Conservation (phyloP, 2,797 vertebrate species). For the Zalophus californianus region DNA sequence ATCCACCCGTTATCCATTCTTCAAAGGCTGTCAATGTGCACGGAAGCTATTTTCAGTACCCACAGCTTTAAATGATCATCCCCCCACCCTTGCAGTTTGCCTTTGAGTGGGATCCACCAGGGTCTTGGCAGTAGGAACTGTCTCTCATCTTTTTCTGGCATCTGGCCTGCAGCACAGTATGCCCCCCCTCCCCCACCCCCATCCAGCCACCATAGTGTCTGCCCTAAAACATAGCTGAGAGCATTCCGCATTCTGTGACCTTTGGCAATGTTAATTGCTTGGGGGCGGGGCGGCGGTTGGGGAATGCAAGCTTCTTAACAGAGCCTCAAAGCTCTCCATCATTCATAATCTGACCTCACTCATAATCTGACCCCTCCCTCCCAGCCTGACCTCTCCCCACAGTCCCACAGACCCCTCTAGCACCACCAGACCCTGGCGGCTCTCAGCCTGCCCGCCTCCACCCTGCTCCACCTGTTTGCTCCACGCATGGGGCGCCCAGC, state of each 20-base stretch:
- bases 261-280: background rate
- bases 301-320: background rate
- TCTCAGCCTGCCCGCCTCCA: accelerated
- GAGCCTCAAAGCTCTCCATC: background rate
- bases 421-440: accelerated
- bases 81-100: background rate
- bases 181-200: background rate
- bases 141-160: background rate
- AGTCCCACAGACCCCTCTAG: background rate
- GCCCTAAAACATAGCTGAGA: background rate
- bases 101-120: background rate
- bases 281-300: background rate
- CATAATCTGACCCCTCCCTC: background rate
- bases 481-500: accelerated
- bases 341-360: background rate
- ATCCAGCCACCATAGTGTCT: background rate
- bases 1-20: background rate
- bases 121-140: background rate
- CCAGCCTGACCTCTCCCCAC: background rate
- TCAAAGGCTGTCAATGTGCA: accelerated
- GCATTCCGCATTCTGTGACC: background rate
- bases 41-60: background rate
- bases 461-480: too few species aligned
- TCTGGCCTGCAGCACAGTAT: background rate
- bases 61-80: background rate